phyloP scores from a whole-genome alignment of 2,113 vertebrate species.

The Oreotragus oreotragus region DNA sequence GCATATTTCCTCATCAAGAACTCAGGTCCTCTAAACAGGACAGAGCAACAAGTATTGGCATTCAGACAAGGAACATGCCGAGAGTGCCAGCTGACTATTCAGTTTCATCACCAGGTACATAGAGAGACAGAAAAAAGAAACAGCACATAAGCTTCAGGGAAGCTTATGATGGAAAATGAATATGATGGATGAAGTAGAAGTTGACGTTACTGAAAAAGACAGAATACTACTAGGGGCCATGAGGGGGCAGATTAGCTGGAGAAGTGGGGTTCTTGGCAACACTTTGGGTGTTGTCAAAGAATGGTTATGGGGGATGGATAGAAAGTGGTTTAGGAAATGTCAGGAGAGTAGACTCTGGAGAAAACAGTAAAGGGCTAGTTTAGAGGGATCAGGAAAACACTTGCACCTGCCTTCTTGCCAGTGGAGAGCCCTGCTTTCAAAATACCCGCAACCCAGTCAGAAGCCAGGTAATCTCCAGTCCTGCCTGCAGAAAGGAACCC shows the following conservation, averaged over 20 bases:
- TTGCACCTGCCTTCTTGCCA: not conserved
- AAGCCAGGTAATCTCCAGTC: not conserved
- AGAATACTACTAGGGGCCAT: not conserved
- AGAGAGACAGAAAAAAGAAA: not conserved
- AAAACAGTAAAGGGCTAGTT: not conserved
- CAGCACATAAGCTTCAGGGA: not conserved
- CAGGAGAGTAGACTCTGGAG: not conserved
- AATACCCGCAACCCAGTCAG: not conserved
- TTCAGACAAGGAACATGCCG: not conserved
- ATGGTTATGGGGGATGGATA: not conserved
- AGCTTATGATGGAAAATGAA: not conserved
- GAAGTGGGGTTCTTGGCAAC: not conserved
- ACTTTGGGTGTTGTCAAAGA: not conserved
- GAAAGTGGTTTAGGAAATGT: not conserved
- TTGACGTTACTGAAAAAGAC: not conserved
- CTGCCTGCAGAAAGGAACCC: not conserved
- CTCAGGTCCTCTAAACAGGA: conserved; percentile 3
- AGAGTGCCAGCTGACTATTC: not conserved
- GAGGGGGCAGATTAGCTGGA: not conserved
- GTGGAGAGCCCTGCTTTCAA: not conserved
- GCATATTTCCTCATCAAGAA: conserved; percentile 31
- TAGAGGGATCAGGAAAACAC: not conserved
- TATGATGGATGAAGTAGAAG: not conserved
- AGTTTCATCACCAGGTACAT: not conserved
- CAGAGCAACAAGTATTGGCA: conserved; percentile 25